Percentiles rank a stretch among this genome's conserved stretches.
Evolutionary conservation across 1,140 invertebrate species (phyloP).

Genomic region (Homalodisca vitripennis): DNA sequence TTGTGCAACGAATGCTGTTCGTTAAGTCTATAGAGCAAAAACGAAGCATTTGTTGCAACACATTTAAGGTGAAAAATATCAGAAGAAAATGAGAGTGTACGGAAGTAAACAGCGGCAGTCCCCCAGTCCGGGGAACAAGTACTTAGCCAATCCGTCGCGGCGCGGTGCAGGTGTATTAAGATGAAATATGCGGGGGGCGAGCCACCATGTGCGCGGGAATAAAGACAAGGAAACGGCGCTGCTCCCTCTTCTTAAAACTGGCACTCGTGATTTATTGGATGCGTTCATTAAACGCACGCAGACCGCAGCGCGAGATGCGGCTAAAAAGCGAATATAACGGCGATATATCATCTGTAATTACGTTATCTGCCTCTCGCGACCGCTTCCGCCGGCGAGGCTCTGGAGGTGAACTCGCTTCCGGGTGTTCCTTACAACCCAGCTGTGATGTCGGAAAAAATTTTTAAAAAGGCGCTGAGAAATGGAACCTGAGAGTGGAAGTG

Average conservation of each 20-base stretch:
- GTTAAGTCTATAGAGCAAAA: no score
- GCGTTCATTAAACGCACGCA: conserved; percentile 16
- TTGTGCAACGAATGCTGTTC: no score
- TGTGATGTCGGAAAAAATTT: no score
- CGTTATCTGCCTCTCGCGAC: background rate
- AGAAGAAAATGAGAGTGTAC: no score
- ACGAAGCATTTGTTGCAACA: no score
- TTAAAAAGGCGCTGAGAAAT: no score
- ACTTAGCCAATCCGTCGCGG: background rate
- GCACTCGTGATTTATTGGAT: conserved; percentile 1
- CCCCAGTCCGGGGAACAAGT: background rate
- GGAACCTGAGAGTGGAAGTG: no score
- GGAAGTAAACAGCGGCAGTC: no score
- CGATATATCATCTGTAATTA: conserved; percentile 21
- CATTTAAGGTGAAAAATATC: no score
- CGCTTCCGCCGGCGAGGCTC: background rate
- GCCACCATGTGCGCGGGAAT: background rate
- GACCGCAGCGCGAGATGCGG: background rate
- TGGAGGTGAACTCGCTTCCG: no score
- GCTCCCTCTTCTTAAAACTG: conserved; percentile 24
- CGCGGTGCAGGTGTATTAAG: conserved; percentile 21
- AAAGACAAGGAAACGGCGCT: conserved; percentile 14
- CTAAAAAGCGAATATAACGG: conserved; percentile 6
- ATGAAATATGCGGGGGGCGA: conserved; percentile 5
- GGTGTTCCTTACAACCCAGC: no score